Percentiles rank a stretch among this genome's conserved stretches.
Conservation (phyloP, 2,888 invertebrate genomes). For the Drosophila paramelanica region DNA sequence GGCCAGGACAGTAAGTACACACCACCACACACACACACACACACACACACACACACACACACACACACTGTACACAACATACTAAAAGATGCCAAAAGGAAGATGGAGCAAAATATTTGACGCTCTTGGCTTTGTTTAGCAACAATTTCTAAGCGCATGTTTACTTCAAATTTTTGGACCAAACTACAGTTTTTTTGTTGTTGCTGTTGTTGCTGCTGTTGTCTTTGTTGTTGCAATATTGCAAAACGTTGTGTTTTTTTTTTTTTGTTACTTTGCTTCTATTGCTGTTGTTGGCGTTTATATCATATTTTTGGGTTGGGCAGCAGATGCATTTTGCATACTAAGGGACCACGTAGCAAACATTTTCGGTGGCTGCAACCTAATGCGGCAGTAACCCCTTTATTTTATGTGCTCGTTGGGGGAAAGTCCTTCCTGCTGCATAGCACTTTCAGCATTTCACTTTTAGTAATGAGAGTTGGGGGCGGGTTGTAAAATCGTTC, state of each 20-base stretch:
- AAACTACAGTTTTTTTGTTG: conserved; percentile 10
- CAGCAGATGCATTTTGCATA: conserved; percentile 35
- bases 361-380: conserved; percentile 12
- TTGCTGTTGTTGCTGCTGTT: conserved; percentile 12
- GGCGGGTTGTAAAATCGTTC: background rate
- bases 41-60: conserved; percentile 7
- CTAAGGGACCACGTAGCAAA: conserved; percentile 13
- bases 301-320: background rate
- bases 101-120: conserved; percentile 34
- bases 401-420: conserved; percentile 8
- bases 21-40: conserved; percentile 6
- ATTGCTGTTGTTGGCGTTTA: conserved; percentile 18
- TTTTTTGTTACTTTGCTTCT: conserved; percentile 6
- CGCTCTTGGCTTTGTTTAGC: conserved; percentile 33
- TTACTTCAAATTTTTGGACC: conserved; percentile 36
- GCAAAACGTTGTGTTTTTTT: conserved; percentile 9
- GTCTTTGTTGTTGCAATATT: conserved; percentile 20
- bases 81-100: conserved; percentile 22
- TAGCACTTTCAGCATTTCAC: conserved; percentile 15
- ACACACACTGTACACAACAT: background rate
- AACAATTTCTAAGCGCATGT: conserved; percentile 54
- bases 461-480: conserved; percentile 1
- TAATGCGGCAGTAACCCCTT: conserved; percentile 28
- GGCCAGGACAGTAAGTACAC: conserved; percentile 11
- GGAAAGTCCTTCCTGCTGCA: conserved; percentile 5